These are phyloP conservation scores for Porites cylindrica DNA, from an alignment of 92 coral and sea anemone species.

Conservation along the genomic window DNA sequence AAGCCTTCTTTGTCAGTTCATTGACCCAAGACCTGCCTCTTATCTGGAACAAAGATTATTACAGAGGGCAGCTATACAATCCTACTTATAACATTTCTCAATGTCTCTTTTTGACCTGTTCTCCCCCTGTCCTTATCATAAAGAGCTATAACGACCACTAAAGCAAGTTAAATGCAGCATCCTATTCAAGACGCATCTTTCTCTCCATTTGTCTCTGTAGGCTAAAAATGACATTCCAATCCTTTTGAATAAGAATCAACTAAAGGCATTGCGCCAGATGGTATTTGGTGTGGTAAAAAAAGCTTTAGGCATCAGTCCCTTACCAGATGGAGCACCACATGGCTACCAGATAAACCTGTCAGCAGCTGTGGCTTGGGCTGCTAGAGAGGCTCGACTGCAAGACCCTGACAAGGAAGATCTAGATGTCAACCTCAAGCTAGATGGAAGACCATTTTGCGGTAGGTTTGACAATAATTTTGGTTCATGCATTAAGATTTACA, in stretches of 20 bases:
- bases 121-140: too few species aligned
- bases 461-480: background rate
- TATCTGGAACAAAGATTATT: too few species aligned
- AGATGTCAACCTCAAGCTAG: constrained; percentile 51
- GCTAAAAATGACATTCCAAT: constrained; percentile 46
- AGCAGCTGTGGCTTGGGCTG: constrained; percentile 63
- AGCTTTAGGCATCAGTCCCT: constrained; percentile 40
- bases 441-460: constrained; percentile 75
- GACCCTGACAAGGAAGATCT: constrained; percentile 32
- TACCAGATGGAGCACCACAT: constrained; percentile 45
- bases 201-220: background rate
- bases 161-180: background rate
- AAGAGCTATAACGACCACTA: too few species aligned
- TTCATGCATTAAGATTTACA: too few species aligned
- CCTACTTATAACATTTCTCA: too few species aligned
- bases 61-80: too few species aligned
- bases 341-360: constrained; percentile 60
- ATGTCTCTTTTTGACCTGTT: too few species aligned
- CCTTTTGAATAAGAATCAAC: constrained; percentile 57
- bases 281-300: constrained; percentile 47
- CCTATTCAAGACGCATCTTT: background rate
- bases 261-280: constrained; percentile 56
- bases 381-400: constrained; percentile 49
- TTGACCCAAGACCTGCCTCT: too few species aligned
- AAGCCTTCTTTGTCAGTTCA: too few species aligned